Conservation (phyloP, 2,888 invertebrate species). For the Thysanoteuthis rhombus region DNA sequence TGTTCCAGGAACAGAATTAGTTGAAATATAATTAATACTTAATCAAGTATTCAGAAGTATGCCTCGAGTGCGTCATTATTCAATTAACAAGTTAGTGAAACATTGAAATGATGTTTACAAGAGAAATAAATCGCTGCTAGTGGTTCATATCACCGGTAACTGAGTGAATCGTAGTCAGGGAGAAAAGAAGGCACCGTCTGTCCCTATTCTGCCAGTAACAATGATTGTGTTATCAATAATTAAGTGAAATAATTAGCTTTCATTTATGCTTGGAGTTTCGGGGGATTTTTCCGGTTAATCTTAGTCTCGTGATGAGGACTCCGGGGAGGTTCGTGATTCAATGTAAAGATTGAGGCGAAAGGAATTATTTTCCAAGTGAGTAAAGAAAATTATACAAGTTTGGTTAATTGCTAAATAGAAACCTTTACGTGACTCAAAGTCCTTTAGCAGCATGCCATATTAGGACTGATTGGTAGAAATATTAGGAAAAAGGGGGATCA, state of each 20-base stretch:
- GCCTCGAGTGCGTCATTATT: not conserved
- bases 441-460: too few species aligned
- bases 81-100: not conserved
- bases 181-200: too few species aligned
- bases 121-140: not conserved
- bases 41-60: not conserved
- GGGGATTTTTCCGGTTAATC: not conserved
- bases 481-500: too few species aligned
- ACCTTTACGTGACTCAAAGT: too few species aligned
- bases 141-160: not conserved
- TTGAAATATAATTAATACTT: not conserved
- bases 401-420: too few species aligned
- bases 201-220: not conserved
- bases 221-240: not conserved
- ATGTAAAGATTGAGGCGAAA: too few species aligned
- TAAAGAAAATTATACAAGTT: too few species aligned
- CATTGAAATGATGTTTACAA: not conserved
- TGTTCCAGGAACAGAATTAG: not conserved
- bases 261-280: not conserved
- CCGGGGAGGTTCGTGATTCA: too few species aligned
- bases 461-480: too few species aligned
- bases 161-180: too few species aligned
- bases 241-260: not conserved
- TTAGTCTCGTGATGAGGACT: too few species aligned
- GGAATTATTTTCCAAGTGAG: too few species aligned